Percentiles rank a stretch among this genome's conserved stretches.
phyloP scores from a whole-genome alignment of 37 sponge, comb jelly and placozoan species.

The Beroe forskalii region DNA sequence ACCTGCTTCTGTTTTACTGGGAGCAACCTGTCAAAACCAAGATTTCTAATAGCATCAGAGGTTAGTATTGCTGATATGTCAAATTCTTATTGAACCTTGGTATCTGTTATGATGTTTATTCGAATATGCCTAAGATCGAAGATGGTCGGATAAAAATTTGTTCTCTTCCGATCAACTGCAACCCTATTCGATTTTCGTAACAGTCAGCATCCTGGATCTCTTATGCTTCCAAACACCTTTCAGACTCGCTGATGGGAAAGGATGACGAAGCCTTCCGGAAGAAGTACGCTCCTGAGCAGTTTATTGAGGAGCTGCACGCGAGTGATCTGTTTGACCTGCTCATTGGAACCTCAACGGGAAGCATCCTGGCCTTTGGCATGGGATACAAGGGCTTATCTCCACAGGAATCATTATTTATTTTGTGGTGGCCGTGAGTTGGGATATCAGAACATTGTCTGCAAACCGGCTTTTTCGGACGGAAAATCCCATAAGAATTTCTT shows the following conservation, averaged over 20 bases:
- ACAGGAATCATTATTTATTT: not conserved
- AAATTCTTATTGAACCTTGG: not conserved
- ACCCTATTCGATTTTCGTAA: no score
- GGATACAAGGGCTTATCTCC: constrained; percentile 64
- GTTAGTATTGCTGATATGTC: not conserved
- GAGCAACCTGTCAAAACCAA: constrained; percentile 62
- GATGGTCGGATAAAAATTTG: no score
- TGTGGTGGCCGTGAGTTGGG: not conserved
- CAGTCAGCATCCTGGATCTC: no score
- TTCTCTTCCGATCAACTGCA: no score
- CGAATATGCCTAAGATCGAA: no score
- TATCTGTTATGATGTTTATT: no score
- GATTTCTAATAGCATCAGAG: not conserved
- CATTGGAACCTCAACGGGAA: constrained; percentile 39
- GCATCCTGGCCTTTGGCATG: constrained; percentile 55
- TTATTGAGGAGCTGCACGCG: constrained; percentile 45
- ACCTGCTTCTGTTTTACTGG: constrained; percentile 55
- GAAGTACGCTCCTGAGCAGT: not conserved
- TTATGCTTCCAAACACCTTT: no score
- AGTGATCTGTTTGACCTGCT: constrained; percentile 49
- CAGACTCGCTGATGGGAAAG: not conserved
- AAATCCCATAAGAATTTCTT: no score
- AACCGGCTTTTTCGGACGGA: no score
- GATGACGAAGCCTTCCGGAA: not conserved
- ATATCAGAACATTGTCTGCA: no score